phyloP scores from a whole-genome alignment of 2,113 vertebrate species.

The Elachura formosa region DNA sequence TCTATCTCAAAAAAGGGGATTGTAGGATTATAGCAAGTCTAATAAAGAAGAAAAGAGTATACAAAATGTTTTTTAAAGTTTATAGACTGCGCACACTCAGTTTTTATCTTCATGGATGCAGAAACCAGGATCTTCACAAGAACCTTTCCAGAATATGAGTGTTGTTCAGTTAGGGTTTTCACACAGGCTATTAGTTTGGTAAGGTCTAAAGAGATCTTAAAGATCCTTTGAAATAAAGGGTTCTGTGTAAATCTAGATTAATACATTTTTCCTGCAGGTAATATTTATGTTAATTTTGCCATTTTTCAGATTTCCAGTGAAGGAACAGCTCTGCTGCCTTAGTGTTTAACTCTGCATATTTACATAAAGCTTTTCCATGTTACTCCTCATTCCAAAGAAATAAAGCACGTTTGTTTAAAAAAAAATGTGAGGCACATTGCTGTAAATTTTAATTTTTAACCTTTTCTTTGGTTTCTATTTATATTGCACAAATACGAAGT shows the following conservation, averaged over 20 bases:
- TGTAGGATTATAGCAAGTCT: background rate
- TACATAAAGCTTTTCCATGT: background rate
- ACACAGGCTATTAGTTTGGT: background rate
- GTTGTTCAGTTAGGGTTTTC: background rate
- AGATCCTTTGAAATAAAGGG: background rate
- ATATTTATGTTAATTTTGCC: background rate
- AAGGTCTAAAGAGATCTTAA: background rate
- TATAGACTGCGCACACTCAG: background rate
- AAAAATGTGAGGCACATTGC: background rate
- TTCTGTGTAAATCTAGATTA: background rate
- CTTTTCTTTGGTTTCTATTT: background rate
- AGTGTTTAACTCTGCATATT: background rate
- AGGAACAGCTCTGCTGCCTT: background rate
- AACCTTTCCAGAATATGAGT: background rate
- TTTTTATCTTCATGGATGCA: background rate
- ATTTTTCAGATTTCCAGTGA: background rate
- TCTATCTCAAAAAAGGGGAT: background rate
- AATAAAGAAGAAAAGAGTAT: background rate
- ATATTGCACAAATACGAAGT: background rate
- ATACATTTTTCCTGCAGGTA: background rate
- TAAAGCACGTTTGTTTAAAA: background rate
- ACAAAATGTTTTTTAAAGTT: background rate
- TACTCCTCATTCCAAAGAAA: background rate
- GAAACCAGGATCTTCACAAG: background rate
- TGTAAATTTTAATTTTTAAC: constrained; percentile 2